These are phyloP conservation scores for Erebia epiphron DNA, from an alignment of 2,888 invertebrate species.

Conservation along the genomic window DNA sequence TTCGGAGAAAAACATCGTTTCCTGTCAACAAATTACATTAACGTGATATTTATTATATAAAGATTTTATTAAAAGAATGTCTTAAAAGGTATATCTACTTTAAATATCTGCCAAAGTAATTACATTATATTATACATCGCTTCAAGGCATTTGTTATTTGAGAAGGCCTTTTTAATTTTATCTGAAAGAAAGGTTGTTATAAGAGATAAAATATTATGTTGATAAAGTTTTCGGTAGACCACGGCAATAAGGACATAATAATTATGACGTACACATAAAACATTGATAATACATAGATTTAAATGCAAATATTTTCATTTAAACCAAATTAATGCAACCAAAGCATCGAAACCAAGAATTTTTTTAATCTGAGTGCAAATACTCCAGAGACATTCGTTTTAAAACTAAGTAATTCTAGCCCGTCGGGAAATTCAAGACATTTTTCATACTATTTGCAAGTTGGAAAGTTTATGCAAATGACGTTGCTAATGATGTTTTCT, in stretches of 20 bases:
- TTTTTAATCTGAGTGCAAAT: slow-evolving; percentile 48
- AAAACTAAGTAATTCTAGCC: slow-evolving; percentile 51
- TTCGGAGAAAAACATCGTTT: neutral
- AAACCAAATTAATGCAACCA: neutral
- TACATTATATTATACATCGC: neutral
- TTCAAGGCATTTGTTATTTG: slow-evolving; percentile 45
- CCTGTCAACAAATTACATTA: neutral
- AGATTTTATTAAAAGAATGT: neutral
- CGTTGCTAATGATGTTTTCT: slow-evolving; percentile 39
- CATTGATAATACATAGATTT: too few relatives aligned
- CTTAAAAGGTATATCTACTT: neutral
- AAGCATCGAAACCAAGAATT: slow-evolving; percentile 15
- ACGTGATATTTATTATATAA: neutral
- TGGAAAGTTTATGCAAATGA: slow-evolving; percentile 41
- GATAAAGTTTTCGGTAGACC: slow-evolving; percentile 25
- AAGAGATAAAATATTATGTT: slow-evolving; percentile 39
- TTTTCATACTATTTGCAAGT: slow-evolving; percentile 39
- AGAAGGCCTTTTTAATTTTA: slow-evolving; percentile 56
- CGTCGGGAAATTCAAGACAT: slow-evolving; percentile 32
- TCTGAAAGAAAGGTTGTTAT: slow-evolving; percentile 47
- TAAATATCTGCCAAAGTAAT: slow-evolving; percentile 7
- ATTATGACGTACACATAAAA: too few relatives aligned
- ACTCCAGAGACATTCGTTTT: slow-evolving; percentile 63
- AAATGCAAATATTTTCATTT: neutral
- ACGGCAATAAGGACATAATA: neutral